Evolutionary conservation across 2,888 invertebrate genomes (phyloP).

Genomic region (Galerucella pusilla): DNA sequence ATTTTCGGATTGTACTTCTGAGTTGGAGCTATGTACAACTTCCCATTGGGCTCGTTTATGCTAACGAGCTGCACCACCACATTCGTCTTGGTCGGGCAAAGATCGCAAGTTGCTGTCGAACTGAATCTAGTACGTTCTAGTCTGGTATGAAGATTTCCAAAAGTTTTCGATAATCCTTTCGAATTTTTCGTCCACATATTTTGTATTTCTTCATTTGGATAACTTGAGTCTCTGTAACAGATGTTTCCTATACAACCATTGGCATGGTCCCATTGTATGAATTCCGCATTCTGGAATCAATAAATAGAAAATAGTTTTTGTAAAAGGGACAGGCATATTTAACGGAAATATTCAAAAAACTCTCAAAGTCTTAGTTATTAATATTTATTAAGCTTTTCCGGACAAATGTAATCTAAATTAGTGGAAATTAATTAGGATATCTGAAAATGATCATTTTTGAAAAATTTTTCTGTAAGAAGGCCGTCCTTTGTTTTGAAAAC

Average conservation of each 20-base stretch:
- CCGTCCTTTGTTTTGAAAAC: no score
- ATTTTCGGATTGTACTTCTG: conserved; percentile 22
- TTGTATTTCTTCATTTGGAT: conserved; percentile 21
- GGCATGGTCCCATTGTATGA: conserved; percentile 1
- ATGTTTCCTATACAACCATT: conserved; percentile 27
- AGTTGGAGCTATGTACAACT: conserved; percentile 15
- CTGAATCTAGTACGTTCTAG: not conserved
- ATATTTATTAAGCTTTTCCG: no score
- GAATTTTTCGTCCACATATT: conserved; percentile 12
- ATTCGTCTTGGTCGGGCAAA: conserved; percentile 18
- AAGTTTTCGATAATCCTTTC: conserved; percentile 10
- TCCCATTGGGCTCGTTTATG: conserved; percentile 15
- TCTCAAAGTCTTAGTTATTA: no score
- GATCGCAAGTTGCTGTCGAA: conserved; percentile 1
- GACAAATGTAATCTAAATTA: no score
- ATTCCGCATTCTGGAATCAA: not conserved
- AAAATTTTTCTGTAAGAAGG: no score
- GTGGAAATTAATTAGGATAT: no score
- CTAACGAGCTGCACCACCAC: conserved; percentile 16
- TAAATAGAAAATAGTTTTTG: not conserved
- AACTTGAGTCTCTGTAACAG: conserved; percentile 15
- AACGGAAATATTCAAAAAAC: no score
- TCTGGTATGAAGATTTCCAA: conserved; percentile 6
- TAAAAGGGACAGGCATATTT: no score
- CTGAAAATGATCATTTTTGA: no score